These are phyloP conservation scores for Agrotis exclamationis DNA, from an alignment of 2,888 invertebrate species.

Conservation along the genomic window DNA sequence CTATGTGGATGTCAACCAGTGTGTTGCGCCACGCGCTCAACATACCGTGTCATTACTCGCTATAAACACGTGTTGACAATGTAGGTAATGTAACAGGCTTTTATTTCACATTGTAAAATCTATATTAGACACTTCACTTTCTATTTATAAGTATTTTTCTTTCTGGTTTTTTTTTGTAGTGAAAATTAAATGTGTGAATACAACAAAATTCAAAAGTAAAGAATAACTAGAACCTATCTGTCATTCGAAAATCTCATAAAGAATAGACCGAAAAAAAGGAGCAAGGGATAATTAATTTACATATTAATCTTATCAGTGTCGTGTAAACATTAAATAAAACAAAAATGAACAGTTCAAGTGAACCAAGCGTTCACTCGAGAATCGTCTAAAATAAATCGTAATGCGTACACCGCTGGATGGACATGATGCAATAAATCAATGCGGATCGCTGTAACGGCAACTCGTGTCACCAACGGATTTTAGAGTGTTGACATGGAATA, in stretches of 20 bases:
- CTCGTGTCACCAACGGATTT: constrained; percentile 15
- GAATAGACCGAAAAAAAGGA: background rate
- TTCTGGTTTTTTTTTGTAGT: background rate
- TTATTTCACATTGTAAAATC: background rate
- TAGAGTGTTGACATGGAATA: constrained; percentile 38
- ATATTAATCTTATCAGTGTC: background rate
- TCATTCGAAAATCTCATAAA: background rate
- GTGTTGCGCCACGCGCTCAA: background rate
- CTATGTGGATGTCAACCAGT: background rate
- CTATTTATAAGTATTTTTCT: background rate
- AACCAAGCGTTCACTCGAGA: background rate
- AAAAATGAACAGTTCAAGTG: background rate
- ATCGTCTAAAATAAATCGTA: background rate
- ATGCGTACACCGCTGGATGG: background rate
- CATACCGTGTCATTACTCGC: background rate
- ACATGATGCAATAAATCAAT: constrained; percentile 25
- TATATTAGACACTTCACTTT: background rate
- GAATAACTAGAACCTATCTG: background rate
- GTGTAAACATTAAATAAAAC: background rate
- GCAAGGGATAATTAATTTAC: background rate
- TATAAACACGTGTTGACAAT: background rate
- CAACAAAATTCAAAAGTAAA: background rate
- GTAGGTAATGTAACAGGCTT: background rate
- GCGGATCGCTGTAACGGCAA: constrained; percentile 3
- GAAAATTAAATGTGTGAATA: background rate